These are phyloP conservation scores for Drosophila aldrichi DNA, from an alignment of 2,888 invertebrate genomes.

Conservation along the genomic window DNA sequence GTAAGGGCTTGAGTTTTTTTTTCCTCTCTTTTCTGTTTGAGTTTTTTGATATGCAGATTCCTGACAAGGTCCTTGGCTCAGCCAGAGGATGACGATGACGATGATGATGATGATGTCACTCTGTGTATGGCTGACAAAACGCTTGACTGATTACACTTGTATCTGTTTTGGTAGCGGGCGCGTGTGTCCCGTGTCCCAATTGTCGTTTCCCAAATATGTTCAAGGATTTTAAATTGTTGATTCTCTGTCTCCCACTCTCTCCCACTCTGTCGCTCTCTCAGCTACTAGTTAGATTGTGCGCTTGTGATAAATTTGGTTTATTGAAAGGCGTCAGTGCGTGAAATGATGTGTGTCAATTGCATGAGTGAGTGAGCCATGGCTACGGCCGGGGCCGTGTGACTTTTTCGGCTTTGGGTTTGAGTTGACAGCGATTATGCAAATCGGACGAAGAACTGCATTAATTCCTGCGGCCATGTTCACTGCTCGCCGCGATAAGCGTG, in stretches of 20 bases:
- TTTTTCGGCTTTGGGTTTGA: conserved; percentile 54
- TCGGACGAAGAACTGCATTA: conserved; percentile 67
- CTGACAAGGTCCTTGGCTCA: conserved; percentile 48
- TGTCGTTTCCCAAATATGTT: conserved; percentile 58
- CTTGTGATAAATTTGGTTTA: conserved; percentile 84
- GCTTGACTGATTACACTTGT: conserved; percentile 83
- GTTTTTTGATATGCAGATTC: conserved; percentile 83
- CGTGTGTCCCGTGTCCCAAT: conserved; percentile 40
- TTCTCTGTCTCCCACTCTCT: conserved; percentile 63
- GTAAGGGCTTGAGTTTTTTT: conserved; percentile 35
- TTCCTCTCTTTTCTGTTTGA: conserved; percentile 11
- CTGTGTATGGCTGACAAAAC: conserved; percentile 73
- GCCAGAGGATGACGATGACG: conserved; percentile 30
- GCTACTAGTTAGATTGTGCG: conserved; percentile 65
- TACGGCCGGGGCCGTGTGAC: conserved; percentile 45
- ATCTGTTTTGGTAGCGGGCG: conserved; percentile 58
- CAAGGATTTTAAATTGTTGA: conserved; percentile 77
- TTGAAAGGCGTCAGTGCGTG: conserved; percentile 86
- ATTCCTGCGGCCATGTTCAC: conserved; percentile 44
- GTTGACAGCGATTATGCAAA: conserved; percentile 83
- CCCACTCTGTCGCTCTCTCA: no score
- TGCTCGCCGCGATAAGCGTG: not conserved
- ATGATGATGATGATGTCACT: conserved; percentile 68
- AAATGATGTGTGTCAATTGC: conserved; percentile 86
- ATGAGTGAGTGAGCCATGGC: conserved; percentile 55